Base-by-base conservation (phyloP, 2,797 vertebrate species). In the Sus cebifrons region DNA sequence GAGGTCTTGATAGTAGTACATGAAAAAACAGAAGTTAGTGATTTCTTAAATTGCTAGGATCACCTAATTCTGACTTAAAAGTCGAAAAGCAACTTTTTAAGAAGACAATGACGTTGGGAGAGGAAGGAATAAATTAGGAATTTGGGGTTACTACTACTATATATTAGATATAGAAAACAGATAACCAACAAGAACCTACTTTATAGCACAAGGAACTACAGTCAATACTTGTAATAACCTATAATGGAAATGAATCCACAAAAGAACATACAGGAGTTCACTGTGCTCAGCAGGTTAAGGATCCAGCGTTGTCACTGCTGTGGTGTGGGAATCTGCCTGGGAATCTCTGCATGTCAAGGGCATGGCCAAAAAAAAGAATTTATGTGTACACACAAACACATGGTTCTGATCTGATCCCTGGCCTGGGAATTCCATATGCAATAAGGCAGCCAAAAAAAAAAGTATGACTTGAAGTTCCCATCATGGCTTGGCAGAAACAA, bases 11-110 rank as follows among this genome's bases (percentile, higher is more conserved):
- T 2, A 89, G 71, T 78, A 18, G 9, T 84, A 2, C 49, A 89
- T 20, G 56, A 78, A 83, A 75, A 88, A 68, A 36, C 44, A 89
- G 32, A 79, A 86, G 21, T 58, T 58, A 21, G 0, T 67, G 21
- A 36, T 68, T 88, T 62, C 84, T 77, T 70, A n/a, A 23, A 52
- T 87, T 56, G 29, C 58, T 56, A 58, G 13, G 68, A 81, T 91
- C 29, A 81, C 15, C 62, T 75, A 83, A 79, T 32, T 89, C 73
- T 89, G 77, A 94, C 49, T 32, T 74, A 36, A 82, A 21, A 27
- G 21, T 64, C n/a, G 81, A 87, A 85, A 92, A 68, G 25, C 75
- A 87, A 92, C 73, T 85, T 93, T 79, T 36, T 64, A 83, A 79
- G 27, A n/a, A 90, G 75, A 86, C 32, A 44, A 73, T 65, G 74